These are phyloP conservation scores for Sinohyriopsis cumingii DNA, from an alignment of 2,888 invertebrate species.

Conservation along the genomic window DNA sequence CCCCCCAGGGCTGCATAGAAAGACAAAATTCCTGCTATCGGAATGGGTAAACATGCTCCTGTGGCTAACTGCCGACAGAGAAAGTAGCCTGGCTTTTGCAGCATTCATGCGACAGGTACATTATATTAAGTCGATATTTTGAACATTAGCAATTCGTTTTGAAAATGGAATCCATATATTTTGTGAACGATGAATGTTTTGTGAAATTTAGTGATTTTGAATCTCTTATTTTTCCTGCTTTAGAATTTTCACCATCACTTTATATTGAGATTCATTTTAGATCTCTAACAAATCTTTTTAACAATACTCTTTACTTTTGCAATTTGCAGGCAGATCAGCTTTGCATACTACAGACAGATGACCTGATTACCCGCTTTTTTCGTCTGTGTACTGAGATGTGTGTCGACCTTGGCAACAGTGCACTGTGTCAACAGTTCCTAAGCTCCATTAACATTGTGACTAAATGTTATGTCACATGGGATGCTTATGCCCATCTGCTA, in stretches of 20 bases:
- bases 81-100: constrained; percentile 85
- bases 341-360: constrained; percentile 97
- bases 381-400: constrained; percentile 96
- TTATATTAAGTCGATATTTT: background rate
- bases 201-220: background rate
- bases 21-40: constrained; percentile 92
- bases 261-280: background rate
- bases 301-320: background rate
- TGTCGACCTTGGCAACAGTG: constrained; percentile 93
- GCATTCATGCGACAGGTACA: constrained; percentile 87
- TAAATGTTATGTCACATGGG: constrained; percentile 95
- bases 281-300: background rate
- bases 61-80: constrained; percentile 75
- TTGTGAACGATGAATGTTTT: too few relatives aligned
- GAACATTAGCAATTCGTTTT: too few relatives aligned
- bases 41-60: constrained; percentile 97
- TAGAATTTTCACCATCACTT: background rate
- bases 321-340: constrained; percentile 88
- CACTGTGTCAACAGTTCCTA: constrained; percentile 80
- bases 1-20: constrained; percentile 93
- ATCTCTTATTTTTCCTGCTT: background rate
- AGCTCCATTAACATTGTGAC: constrained; percentile 80
- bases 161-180: too few relatives aligned
- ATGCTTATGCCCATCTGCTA: constrained; percentile 94
- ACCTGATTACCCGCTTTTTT: constrained; percentile 97